These are phyloP conservation scores for Zonotrichia leucophrys DNA, from an alignment of 2,113 vertebrate species.

Conservation along the genomic window DNA sequence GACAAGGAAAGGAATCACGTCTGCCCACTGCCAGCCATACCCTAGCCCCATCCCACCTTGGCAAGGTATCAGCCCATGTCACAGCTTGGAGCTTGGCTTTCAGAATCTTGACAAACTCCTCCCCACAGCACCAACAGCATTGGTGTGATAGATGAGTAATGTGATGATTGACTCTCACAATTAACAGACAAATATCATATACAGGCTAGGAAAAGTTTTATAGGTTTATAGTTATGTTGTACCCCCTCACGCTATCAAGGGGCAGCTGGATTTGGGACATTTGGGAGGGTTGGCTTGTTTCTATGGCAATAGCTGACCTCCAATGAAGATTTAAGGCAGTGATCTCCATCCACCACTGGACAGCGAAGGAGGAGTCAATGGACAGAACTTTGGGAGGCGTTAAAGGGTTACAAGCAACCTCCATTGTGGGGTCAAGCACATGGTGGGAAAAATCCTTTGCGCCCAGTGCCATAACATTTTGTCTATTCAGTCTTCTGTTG, in stretches of 20 bases:
- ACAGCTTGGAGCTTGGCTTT: not conserved
- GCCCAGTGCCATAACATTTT: not conserved
- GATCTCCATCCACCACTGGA: not conserved
- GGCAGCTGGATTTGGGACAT: not conserved
- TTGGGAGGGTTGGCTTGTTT: not conserved
- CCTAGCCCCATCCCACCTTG: not conserved
- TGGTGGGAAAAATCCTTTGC: not conserved
- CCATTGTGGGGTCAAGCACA: not conserved
- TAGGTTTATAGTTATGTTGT: not conserved
- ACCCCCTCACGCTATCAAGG: not conserved
- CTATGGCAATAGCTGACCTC: not conserved
- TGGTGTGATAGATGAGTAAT: not conserved
- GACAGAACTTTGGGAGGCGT: not conserved
- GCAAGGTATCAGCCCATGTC: not conserved
- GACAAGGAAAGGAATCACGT: not conserved
- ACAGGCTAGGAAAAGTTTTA: not conserved
- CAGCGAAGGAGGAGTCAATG: not conserved
- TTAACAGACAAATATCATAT: not conserved
- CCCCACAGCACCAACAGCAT: accelerated
- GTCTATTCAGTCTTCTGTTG: not conserved
- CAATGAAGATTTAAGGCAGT: not conserved
- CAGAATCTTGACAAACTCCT: not conserved
- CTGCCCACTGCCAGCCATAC: not conserved
- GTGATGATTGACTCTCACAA: not conserved
- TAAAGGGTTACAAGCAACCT: not conserved